Base-by-base conservation (phyloP, 2,113 vertebrate species). In the Xiphias gladius region DNA sequence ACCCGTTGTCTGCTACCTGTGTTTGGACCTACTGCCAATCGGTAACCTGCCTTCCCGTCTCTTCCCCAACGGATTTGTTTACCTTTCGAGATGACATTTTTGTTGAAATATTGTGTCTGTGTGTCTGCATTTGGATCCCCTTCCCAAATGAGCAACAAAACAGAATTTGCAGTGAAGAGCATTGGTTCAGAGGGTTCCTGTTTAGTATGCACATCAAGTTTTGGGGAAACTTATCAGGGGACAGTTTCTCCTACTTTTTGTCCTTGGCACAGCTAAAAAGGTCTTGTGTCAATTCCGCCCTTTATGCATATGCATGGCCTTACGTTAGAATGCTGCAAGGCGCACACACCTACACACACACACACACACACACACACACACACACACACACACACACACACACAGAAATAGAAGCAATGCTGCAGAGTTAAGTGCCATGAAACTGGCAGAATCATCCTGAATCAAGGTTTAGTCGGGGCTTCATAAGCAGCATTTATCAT, bases 251-350 rank as follows among this genome's bases (percentile, higher is more conserved):
- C 54, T 55, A 24, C 22, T 24, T 24, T 24, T 13, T 83, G 57
- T 72, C 68, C 69, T 79, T 76, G 54, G 63, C 76, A 83, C 39
- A 70, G 43, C 54, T 67, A 58, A 71, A 86, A 79, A 77, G 62
- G 61, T 41, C 67, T 41, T 24, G 64, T 82, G 73, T 76, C 69
- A 72, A 4, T 20, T 71, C 39, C 72, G 62, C 46, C 71, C 73
- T 79, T 74, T 20, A 71, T 89, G 68, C 76, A 84, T 68, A 79
- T 76, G 79, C 55, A 76, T 71, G 67, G n/a, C 50, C 20, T 8
- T 55, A 57, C 76, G 84, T 59, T 69, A 52, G 73, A 69, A 55
- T 0, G 16, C 74, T 79, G 17, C 71, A 73, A 32, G 62, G 11
- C 57, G 14, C 28, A 48, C 32, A 52, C 5, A 7, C 13, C 35